Evolutionary conservation across 2,888 invertebrate genomes (phyloP), one percentile per base, ranked within the genome.

Genomic region (Parelbella ahira): DNA sequence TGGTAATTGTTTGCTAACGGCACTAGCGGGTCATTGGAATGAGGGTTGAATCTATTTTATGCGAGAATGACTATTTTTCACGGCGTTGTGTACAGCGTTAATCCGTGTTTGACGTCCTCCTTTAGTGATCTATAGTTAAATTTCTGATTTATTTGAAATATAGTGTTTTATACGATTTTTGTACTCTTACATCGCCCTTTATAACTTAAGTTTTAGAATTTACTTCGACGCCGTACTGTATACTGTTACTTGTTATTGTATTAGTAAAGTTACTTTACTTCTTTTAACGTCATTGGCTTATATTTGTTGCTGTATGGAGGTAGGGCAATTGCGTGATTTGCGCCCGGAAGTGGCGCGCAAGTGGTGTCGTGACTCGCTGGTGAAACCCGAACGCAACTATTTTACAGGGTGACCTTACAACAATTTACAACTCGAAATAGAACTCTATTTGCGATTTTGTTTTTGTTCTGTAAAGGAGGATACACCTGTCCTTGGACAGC

Each of bases 31-130:
- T 58, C 55, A 57, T 62, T 60, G 48, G 44, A 57, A 61, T 61
- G 67, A 72, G 78, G 69, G 71, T 63, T 54, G 64, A 65, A 63
- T 66, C 53, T 69, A 68, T 73, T 73, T 70, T 68, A 67, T 54
- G 46, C 58, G 58, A 47, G 68, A 70, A 69, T 72, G 74, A 71
- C 74, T 73, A 81, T 86, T 82, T 84, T 86, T 86, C 80, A 83
- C 63, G 58, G 62, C 63, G 68, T 80, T 83, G 80, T 83, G 63
- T 79, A 57, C 58, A 50, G 64, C 68, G 66, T 64, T 86, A 86
- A 87, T 83, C 86, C 78, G 21, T 79, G 77, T 86, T 86, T 86
- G 86, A 84, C 86, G 81, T 75, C 62, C 74, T 63, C 62, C 63
- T 62, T 67, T 69, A 62, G 66, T 70, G 65, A 74, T 75, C 63